Conservation (phyloP, 2,888 invertebrate genomes). For the Brachyptera putata region DNA sequence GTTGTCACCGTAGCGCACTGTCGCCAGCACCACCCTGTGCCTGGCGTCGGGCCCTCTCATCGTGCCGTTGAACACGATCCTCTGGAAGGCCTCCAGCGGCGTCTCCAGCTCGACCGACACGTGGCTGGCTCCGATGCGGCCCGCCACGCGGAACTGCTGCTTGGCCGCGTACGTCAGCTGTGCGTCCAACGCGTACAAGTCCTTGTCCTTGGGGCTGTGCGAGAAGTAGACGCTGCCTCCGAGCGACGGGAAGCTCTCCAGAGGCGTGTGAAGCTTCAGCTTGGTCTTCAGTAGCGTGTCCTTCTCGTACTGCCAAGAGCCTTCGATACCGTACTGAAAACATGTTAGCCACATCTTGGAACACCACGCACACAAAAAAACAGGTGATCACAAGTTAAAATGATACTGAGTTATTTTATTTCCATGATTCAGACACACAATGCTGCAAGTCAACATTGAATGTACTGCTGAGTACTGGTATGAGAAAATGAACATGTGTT, state of each 20-base stretch:
- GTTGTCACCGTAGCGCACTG: background rate
- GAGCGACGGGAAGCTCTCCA: constrained; percentile 49
- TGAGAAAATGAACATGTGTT: no score
- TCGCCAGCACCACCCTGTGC: background rate
- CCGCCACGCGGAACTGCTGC: constrained; percentile 6
- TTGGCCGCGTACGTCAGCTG: constrained; percentile 4
- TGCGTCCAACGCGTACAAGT: background rate
- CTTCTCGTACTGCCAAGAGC: constrained; percentile 3
- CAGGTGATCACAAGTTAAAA: no score
- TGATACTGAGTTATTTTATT: no score
- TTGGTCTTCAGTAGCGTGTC: background rate
- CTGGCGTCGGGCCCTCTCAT: constrained; percentile 5
- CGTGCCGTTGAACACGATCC: constrained; percentile 1
- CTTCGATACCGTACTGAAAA: constrained; percentile 11
- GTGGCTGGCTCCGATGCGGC: background rate
- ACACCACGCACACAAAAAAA: background rate
- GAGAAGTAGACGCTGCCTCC: constrained; percentile 39
- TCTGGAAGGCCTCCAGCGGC: constrained; percentile 6
- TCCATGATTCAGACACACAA: no score
- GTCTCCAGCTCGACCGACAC: constrained; percentile 3
- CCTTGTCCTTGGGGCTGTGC: background rate
- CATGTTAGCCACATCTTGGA: background rate
- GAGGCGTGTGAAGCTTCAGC: constrained; percentile 50
- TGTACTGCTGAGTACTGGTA: no score
- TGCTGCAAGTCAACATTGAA: no score